A percentile compares a stretch with the other conserved stretches of the same genome.
Evolutionary conservation across 53 echinoderm and acorn worm genomes (phyloP).

Genomic region (Temnopleurus reevesii): DNA sequence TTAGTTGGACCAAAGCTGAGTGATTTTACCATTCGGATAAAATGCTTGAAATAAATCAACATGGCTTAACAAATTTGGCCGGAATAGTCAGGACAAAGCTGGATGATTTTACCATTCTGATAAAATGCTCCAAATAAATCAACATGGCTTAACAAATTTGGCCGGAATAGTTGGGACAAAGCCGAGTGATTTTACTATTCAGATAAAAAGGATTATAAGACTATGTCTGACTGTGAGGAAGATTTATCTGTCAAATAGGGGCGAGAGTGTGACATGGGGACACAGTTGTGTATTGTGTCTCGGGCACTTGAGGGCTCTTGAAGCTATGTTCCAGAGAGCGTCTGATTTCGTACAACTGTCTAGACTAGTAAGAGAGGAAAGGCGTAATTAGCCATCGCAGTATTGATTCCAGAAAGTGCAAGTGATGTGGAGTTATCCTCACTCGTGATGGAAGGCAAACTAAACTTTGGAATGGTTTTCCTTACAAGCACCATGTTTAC

Average conservation of each 20-base stretch:
- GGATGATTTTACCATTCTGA: neutral
- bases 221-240: slow-evolving; percentile 28
- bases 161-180: too few relatives aligned
- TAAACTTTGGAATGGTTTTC: slow-evolving; percentile 34
- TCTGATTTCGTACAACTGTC: slow-evolving; percentile 55
- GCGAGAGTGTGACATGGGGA: slow-evolving; percentile 1
- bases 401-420: slow-evolving; percentile 61
- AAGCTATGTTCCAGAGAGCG: slow-evolving; percentile 15
- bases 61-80: slow-evolving; percentile 55
- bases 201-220: slow-evolving; percentile 37
- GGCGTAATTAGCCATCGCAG: slow-evolving; percentile 49
- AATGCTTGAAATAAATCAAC: slow-evolving; percentile 56
- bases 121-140: neutral
- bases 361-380: slow-evolving; percentile 44
- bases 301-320: slow-evolving; percentile 11
- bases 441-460: neutral
- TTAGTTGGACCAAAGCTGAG: too few relatives aligned
- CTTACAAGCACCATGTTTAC: neutral
- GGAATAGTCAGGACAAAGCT: slow-evolving; percentile 41
- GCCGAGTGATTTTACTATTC: neutral
- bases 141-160: too few relatives aligned
- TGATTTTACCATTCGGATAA: slow-evolving; percentile 21
- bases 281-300: slow-evolving; percentile 39
- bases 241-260: slow-evolving; percentile 55
- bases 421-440: slow-evolving; percentile 50